Base-by-base conservation (phyloP, 2,888 invertebrate genomes). In the Morinoia aosen region DNA sequence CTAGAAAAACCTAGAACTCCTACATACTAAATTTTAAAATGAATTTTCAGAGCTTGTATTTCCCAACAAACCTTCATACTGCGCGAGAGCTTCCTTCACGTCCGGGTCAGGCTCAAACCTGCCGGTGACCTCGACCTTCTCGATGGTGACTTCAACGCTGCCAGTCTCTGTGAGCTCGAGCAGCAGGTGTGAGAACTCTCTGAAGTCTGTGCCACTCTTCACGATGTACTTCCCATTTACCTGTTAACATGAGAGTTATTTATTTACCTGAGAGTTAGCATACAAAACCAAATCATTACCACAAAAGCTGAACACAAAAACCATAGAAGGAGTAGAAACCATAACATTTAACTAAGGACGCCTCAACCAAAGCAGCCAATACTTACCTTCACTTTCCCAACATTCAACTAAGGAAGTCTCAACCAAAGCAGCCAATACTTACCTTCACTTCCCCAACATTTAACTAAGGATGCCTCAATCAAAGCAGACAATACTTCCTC, bases 201-300 rank as follows among this genome's bases (percentile, higher is more conserved):
- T 98, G 97, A 99, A 99, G 97, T 99, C 99, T 5, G 99, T 99
- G 40, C 99, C 99, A 97, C 99, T 99, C 97, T 99, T 99, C 0
- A 99, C 98, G 96, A 99, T 98, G 97, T 98, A 98, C 97, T 98
- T 98, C 95, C 98, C 98, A 97, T 99, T 98, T 40, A 99, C 97
- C 98, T 98, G 97, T 0, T 96, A 97, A 8, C 3, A 14, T 58
- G 11, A 93, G 8, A 12, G 11, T 0, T 2, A n/a, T n/a, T n/a
- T n/a, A n/a, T n/a, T n/a, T n/a, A n/a, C n/a, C n/a, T n/a, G n/a
- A n/a, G n/a, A n/a, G n/a, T n/a, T n/a, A n/a, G n/a, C n/a, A n/a
- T n/a, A n/a, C n/a, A n/a, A n/a, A n/a, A n/a, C n/a, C 5, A 95
- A 0, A 57, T 95, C 39, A 97, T 96, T n/a, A 64, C 19, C 64